phyloP scores from a whole-genome alignment of 1,140 invertebrate species.

The Zaprionus ghesquierei region DNA sequence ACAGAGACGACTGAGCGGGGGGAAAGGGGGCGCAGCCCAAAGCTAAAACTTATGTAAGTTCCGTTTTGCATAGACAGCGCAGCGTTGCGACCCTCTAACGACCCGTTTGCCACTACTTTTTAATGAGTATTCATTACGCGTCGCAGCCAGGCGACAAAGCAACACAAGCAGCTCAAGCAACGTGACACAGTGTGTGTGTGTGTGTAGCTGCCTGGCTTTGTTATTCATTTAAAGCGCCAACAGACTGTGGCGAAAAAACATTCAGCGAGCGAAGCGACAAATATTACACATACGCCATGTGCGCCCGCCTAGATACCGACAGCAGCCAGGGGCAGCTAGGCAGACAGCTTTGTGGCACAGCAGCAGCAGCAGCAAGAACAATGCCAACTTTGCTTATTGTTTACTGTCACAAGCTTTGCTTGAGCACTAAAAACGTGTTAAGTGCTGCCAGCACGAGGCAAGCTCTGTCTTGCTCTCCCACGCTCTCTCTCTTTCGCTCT shows the following conservation, averaged over 20 bases:
- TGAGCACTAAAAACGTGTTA: slow-evolving; percentile 23
- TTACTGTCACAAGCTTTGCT: slow-evolving; percentile 7
- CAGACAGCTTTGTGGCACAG: slow-evolving; percentile 3
- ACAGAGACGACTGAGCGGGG: not conserved
- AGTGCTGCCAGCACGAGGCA: slow-evolving; percentile 8
- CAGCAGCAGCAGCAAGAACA: not conserved
- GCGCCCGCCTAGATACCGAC: slow-evolving; percentile 13
- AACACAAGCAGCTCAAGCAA: not conserved
- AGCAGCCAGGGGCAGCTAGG: not conserved
- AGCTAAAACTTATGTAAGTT: slow-evolving; percentile 14
- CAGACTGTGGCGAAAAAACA: slow-evolving; percentile 36
- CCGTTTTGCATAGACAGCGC: slow-evolving; percentile 7
- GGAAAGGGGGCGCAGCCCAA: not conserved
- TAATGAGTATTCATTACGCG: slow-evolving; percentile 45
- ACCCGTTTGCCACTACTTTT: slow-evolving; percentile 27
- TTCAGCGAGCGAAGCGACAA: slow-evolving; percentile 36
- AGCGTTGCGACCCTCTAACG: not conserved
- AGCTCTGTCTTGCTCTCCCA: not conserved
- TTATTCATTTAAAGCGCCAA: slow-evolving; percentile 27
- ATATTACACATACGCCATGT: slow-evolving; percentile 68
- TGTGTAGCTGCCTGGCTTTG: slow-evolving; percentile 21
- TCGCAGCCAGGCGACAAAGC: slow-evolving; percentile 25
- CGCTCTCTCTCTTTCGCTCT: not conserved
- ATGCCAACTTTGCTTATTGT: slow-evolving; percentile 15
- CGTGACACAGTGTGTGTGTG: slow-evolving; percentile 2